Evolutionary conservation across 2,888 invertebrate genomes (phyloP), one percentile per base, ranked within the genome.

Genomic region (Lasioglossum leucozonium): DNA sequence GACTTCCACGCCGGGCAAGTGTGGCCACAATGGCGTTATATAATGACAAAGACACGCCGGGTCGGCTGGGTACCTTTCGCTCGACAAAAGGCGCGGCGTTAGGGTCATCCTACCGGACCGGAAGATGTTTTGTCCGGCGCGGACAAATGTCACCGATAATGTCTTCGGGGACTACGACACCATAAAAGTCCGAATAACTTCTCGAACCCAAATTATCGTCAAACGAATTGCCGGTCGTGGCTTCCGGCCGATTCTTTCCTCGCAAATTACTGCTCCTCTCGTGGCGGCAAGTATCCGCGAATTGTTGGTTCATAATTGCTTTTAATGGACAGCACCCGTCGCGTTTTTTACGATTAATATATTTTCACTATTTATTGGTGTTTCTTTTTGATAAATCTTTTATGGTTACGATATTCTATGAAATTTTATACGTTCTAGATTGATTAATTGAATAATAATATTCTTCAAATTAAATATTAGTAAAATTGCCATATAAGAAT

Each of bases 41-140:
- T 95, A 95, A 95, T 95, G 95, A 95, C 95, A 95, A 95, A 94
- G 95, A 94, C 94, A 93, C 91, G 92, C 92, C 93, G 93, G 92
- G 92, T 93, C 92, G 92, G 90, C 85, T 86, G 92, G 91, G 91
- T 94, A 92, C 94, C 94, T 94, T 94, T 94, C 94, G 94, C 94
- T 94, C 93, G 93, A 94, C 95, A 95, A 95, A 94, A 94, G 95
- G 95, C 92, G 95, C 94, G 95, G 94, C 94, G 91, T 88, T 94
- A 93, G 95, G 95, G 95, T 95, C 95, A 95, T 95, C 95, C 94
- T 94, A 94, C 94, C 93, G 94, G 94, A 95, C 95, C 94, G 94
- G 94, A 94, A 94, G 94, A 95, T 95, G 94, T 95, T 94, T 95
- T 95, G 95, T 95, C 95, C 95, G 88, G 88, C 88, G 84, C 86